These are phyloP conservation scores for Hapalemur alaotrensis DNA, from an alignment of 2,797 vertebrate species.

Conservation along the genomic window DNA sequence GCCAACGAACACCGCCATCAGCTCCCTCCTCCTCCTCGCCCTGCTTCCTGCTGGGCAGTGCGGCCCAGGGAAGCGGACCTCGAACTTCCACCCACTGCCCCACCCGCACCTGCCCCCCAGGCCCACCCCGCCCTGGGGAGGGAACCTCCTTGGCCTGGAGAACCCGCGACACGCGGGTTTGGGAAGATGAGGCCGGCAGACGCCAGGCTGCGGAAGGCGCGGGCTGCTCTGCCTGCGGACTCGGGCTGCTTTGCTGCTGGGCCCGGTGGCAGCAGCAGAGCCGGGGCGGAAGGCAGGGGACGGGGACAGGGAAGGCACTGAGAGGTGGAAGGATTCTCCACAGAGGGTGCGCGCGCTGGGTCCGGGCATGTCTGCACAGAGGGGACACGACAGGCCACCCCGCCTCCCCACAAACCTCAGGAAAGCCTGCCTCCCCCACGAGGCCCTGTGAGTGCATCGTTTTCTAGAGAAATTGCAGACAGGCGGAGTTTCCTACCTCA, in stretches of 20 bases:
- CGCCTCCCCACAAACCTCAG: neutral
- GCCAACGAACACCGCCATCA: fast-evolving
- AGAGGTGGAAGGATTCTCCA: neutral
- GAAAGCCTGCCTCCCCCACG: neutral
- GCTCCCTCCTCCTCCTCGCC: neutral
- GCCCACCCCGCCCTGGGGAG: neutral
- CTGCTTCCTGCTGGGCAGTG: neutral
- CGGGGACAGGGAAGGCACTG: neutral
- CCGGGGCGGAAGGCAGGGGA: neutral
- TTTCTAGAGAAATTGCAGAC: neutral
- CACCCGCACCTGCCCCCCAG: fast-evolving
- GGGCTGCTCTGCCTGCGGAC: no score
- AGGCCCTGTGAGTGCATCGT: neutral
- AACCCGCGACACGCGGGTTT: neutral
- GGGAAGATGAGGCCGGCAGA: neutral
- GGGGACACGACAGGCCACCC: no score
- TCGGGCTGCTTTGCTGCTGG: neutral
- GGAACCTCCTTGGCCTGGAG: no score
- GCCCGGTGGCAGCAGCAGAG: neutral
- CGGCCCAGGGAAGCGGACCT: neutral
- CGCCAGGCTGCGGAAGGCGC: fast-evolving
- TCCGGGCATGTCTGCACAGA: fast-evolving
- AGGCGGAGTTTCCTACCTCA: fast-evolving
- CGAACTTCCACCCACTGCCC: neutral
- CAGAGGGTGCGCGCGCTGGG: fast-evolving